A percentile compares a stretch with the other conserved stretches of the same genome.
Conservation (phyloP, 2,797 vertebrate species). For the Staurois parvus region DNA sequence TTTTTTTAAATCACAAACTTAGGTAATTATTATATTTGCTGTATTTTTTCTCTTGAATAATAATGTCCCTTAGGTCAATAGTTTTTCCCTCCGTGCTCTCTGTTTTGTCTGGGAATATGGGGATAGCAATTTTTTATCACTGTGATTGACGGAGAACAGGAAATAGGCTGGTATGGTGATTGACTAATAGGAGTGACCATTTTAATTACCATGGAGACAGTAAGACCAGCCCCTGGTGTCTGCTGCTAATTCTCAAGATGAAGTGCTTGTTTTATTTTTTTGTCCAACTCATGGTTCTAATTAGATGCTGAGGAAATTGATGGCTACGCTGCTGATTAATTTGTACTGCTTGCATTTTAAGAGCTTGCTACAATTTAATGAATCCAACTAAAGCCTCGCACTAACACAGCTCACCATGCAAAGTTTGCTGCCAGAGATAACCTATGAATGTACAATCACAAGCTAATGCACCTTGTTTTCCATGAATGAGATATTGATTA, state of each 20-base stretch:
- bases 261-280: constrained; percentile 62
- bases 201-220: constrained; percentile 68
- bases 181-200: constrained; percentile 77
- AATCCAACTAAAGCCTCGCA: constrained; percentile 28
- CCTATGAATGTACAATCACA: constrained; percentile 28
- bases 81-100: constrained; percentile 81
- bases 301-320: constrained; percentile 66
- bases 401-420: constrained; percentile 47
- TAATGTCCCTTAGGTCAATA: too few species aligned
- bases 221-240: constrained; percentile 24
- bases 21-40: not conserved
- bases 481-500: constrained; percentile 58
- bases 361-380: constrained; percentile 41
- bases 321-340: constrained; percentile 65
- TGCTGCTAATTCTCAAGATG: constrained; percentile 64
- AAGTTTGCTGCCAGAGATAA: constrained; percentile 4
- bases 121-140: not conserved
- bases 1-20: too few species aligned
- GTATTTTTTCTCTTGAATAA: not conserved
- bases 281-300: constrained; percentile 63
- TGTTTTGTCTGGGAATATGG: constrained; percentile 74
- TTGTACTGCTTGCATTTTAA: constrained; percentile 51
- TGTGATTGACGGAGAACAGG: constrained; percentile 76
- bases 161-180: constrained; percentile 73
- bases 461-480: constrained; percentile 50